Conservation (phyloP, 2,797 vertebrate species). For the Aeoliscus strigatus region DNA sequence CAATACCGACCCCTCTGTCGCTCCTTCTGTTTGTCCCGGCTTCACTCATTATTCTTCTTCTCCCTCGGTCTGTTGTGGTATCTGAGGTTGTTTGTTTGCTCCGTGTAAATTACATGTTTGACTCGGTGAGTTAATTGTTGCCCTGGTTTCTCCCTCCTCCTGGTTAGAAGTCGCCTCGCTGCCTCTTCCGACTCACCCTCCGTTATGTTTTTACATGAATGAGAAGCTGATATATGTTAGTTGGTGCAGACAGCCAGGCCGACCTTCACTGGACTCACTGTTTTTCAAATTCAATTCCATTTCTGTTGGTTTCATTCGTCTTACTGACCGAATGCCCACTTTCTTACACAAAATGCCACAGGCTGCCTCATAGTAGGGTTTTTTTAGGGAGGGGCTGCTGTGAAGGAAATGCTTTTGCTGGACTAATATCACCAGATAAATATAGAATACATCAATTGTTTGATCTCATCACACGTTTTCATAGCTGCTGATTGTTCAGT, state of each 20-base stretch:
- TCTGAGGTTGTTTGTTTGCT: conserved; percentile 10
- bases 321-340: too few species aligned
- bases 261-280: not conserved
- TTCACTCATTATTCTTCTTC: conserved; percentile 3
- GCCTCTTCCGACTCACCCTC: conserved; percentile 17
- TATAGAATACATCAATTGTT: too few species aligned
- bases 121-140: conserved; percentile 27
- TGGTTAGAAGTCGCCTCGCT: conserved; percentile 23
- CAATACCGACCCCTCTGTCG: conserved; percentile 10
- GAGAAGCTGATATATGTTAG: conserved; percentile 7
- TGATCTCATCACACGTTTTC: too few species aligned
- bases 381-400: too few species aligned
- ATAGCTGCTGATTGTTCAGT: too few species aligned
- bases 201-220: conserved; percentile 26
- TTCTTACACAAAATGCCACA: too few species aligned
- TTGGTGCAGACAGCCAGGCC: not conserved
- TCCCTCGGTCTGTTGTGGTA: conserved; percentile 9
- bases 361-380: too few species aligned
- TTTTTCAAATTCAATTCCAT: conserved; percentile 3
- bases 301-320: too few species aligned
- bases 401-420: too few species aligned
- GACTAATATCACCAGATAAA: too few species aligned
- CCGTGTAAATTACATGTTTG: conserved; percentile 18
- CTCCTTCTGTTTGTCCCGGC: not conserved
- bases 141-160: conserved; percentile 18